phyloP scores from a whole-genome alignment of 30 jellyfish, hydroid and myxozoan species.

The Pseudorhiza aurosa region DNA sequence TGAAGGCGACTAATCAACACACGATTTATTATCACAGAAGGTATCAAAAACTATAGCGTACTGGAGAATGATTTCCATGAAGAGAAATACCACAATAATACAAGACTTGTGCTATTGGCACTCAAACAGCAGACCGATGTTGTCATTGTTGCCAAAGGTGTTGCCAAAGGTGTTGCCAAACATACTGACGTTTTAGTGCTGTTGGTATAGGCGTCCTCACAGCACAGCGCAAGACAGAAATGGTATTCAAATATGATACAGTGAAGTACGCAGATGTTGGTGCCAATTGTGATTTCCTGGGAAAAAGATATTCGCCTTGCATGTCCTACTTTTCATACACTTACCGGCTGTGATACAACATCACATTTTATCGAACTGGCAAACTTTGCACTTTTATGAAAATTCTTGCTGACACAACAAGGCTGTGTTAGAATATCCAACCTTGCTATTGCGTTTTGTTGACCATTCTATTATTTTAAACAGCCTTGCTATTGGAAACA shows the following conservation, averaged over 20 bases:
- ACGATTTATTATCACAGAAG: conserved; percentile 16
- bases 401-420: neutral
- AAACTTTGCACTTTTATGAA: conserved; percentile 34
- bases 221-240: conserved; percentile 15
- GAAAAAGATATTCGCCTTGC: conserved; percentile 3
- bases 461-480: no score
- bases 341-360: conserved; percentile 56
- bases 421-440: no score
- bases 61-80: neutral
- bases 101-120: conserved; percentile 53
- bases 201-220: conserved; percentile 31
- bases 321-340: conserved; percentile 4
- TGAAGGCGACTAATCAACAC: neutral
- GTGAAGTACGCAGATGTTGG: conserved; percentile 66
- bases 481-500: no score
- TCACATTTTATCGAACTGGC: conserved; percentile 40
- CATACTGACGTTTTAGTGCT: conserved; percentile 57
- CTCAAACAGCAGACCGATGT: conserved; percentile 25
- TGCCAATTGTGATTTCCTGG: conserved; percentile 42
- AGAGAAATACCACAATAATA: conserved; percentile 47
- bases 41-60: neutral
- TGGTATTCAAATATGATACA: conserved; percentile 62
- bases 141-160: conserved; percentile 46
- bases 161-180: no score
- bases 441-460: no score